Evolutionary conservation across 2,113 vertebrate species (phyloP).

Genomic region (Ardeotis arabs): DNA sequence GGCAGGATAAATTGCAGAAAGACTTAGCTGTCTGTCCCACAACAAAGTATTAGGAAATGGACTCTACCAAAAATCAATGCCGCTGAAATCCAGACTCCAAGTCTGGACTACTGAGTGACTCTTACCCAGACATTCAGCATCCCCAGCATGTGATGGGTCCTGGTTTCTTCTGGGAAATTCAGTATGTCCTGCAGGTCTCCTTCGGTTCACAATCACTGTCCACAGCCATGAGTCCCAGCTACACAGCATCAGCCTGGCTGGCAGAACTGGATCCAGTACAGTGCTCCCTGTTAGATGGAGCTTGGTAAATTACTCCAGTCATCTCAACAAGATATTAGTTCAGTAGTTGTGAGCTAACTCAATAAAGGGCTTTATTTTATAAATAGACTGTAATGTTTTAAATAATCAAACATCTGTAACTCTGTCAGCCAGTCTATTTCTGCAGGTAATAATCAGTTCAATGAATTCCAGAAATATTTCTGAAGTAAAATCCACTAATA

Average conservation of each 20-base stretch:
- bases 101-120: not conserved
- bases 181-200: not conserved
- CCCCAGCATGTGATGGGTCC: not conserved
- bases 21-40: not conserved
- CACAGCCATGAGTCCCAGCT: not conserved
- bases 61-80: not conserved
- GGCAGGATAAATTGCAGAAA: not conserved
- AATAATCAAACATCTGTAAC: not conserved
- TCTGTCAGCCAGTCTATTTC: not conserved
- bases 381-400: not conserved
- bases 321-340: not conserved
- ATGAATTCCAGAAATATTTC: not conserved
- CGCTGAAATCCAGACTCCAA: not conserved
- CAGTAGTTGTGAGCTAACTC: not conserved
- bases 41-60: not conserved
- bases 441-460: not conserved
- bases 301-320: not conserved
- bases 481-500: not conserved
- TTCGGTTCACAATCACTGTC: not conserved
- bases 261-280: not conserved
- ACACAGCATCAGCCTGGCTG: not conserved
- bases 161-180: not conserved
- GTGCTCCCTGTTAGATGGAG: not conserved
- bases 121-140: not conserved
- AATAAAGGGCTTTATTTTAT: not conserved